Evolutionary conservation across 2,888 invertebrate genomes (phyloP), one percentile per base, ranked within the genome.

Genomic region (Limenitis arthemis): DNA sequence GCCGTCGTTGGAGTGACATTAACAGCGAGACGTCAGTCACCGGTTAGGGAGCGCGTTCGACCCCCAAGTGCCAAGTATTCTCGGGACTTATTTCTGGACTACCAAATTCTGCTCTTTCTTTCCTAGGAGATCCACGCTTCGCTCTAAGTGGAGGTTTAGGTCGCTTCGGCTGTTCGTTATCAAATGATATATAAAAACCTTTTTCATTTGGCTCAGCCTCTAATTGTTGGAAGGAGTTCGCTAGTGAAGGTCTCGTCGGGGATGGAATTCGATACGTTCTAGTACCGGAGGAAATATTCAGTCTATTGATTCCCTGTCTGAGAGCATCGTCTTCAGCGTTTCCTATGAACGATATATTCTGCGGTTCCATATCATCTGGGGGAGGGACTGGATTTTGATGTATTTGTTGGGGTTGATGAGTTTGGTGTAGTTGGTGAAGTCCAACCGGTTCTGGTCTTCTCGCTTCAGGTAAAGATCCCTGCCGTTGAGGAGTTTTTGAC

Each of bases 131-230:
- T 34, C 86, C 86, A 53, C 91, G 89, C 72, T 94, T 94, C 53
- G 88, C 88, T 60, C 96, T 86, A 48, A 96, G 81, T 11, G 95
- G 94, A 1, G 96, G 97, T 76, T 97, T 97, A 11, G 96, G 95
- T 68, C 95, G 88, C 72, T 94, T 94, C 11, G 96, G 95, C 66
- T 92, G 91, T 52, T 94, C 94, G 73, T 94, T 92, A 72, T 96
- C 96, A 73, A 98, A 96, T 47, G 96, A 94, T 70, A 98, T 95
- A 77, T 97, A 97, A 83, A 98, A 98, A 32, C 95, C 94, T 75
- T 95, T 94, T 73, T 94, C 93, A 70, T 88, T 74, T 69, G 86
- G 68, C 68, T 88, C 80, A 64, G 74, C 67, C 63, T 73, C 81
- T 53, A 68, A 74, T 63, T 70, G 87, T 72, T 91, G 93, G 84